Evolutionary conservation across 2,797 vertebrate species (phyloP).

Genomic region (Tolypeutes matacus): DNA sequence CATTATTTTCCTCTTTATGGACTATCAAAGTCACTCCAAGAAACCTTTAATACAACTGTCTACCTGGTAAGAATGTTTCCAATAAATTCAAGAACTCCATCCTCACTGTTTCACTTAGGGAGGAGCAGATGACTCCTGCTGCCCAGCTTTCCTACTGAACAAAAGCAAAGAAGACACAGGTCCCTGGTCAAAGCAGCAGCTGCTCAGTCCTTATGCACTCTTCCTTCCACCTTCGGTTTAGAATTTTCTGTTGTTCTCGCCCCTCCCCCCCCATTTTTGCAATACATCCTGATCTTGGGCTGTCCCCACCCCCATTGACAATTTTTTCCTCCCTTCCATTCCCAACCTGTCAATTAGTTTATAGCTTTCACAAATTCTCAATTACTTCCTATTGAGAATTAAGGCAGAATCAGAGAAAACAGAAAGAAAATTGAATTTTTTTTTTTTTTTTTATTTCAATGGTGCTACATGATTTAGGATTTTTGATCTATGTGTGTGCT

Average conservation of each 20-base stretch:
- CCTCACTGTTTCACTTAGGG: fast-evolving
- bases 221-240: background rate
- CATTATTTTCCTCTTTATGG: background rate
- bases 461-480: background rate
- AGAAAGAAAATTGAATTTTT: background rate
- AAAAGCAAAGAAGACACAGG: background rate
- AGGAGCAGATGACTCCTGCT: background rate
- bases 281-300: background rate
- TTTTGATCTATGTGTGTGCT: background rate
- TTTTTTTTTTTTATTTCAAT: background rate
- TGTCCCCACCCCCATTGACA: background rate
- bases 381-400: background rate
- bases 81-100: background rate
- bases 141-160: background rate
- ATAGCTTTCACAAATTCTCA: background rate
- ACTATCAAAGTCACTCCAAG: background rate
- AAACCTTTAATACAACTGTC: background rate
- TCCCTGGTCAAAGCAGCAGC: background rate
- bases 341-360: background rate
- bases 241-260: background rate
- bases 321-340: background rate
- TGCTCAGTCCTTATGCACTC: background rate
- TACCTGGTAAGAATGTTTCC: background rate
- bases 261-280: background rate
- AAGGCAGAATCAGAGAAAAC: background rate